Evolutionary conservation across 2,797 vertebrate species (phyloP), one percentile per base, ranked within the genome.

Genomic region (Champsocephalus gunnari): DNA sequence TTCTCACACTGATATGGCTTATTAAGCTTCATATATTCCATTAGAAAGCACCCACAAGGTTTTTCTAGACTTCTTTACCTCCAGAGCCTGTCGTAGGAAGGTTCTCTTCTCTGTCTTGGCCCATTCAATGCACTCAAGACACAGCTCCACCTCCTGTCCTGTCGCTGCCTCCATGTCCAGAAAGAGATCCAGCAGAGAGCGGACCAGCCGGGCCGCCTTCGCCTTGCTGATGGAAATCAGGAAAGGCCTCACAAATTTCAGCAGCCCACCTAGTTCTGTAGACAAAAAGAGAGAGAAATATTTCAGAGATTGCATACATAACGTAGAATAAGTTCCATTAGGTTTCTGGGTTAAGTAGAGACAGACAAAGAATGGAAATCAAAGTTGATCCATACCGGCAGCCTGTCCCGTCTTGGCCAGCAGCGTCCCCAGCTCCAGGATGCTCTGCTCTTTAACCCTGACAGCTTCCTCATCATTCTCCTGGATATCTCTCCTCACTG

Each of bases 151-250:
- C 95, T 99, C 98, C 90, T 99, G 98, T 44, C 98, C 98, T 0
- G 98, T 99, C 0, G 98, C 98, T 62, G 98, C 98, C 92, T 99
- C 98, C 98, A 99, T 99, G 87, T 99, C 98, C 51, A 99, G 95
- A 84, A 99, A 99, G 6, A 99, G 94, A 92, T 99, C 98, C 47
- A 99, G 95, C 84, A 99, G 95, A 13, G 96, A 99, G 21, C 98
- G 96, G 54, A 99, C 98, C 56, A 99, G 92, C 8, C 97, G 96
- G 16, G 98, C 98, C 2, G 98, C 98, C 92, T 99, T 99, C 59
- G 98, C 98, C 92, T 99, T 99, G 92, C 98, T 99, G 95, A 99
- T 99, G 80, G 98, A 98, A 90, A 99, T 99, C 91, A 99, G 90
- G 93, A 99, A 99, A 87, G 98, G 98, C 73, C 98, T 94, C 4